phyloP scores from a whole-genome alignment of 2,888 invertebrate genomes.

The Dynastes hyllus region DNA sequence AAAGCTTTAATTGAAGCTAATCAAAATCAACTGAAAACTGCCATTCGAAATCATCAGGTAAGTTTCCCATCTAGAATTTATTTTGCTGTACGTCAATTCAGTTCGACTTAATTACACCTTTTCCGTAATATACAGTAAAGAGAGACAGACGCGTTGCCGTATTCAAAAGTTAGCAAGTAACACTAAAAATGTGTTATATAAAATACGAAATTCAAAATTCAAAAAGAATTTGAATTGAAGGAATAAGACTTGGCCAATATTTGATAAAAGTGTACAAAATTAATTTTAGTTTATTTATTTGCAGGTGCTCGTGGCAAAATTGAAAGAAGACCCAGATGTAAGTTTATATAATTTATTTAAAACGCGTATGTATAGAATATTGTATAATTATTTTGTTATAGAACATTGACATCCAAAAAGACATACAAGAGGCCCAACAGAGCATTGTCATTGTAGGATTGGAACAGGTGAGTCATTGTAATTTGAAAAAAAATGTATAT shows the following conservation, averaged over 20 bases:
- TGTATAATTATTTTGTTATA: conserved; percentile 6
- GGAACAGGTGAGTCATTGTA: conserved; percentile 66
- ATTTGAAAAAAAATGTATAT: conserved; percentile 24
- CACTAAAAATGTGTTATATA: conserved; percentile 50
- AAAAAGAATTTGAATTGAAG: conserved; percentile 18
- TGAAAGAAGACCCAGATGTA: conserved; percentile 65
- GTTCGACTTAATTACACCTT: conserved; percentile 34
- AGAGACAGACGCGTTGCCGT: conserved; percentile 27
- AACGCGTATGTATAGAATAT: conserved; percentile 10
- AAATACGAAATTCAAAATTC: conserved; percentile 48
- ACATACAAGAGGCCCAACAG: conserved; percentile 66
- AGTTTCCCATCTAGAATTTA: conserved; percentile 57
- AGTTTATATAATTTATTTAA: conserved; percentile 56
- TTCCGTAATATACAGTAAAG: conserved; percentile 15
- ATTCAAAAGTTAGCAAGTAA: conserved; percentile 7
- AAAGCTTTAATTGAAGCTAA: conserved; percentile 67
- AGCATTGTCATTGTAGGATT: conserved; percentile 67
- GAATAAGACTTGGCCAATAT: background rate
- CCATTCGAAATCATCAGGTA: conserved; percentile 71
- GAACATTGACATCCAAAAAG: conserved; percentile 62
- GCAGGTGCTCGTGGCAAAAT: conserved; percentile 64
- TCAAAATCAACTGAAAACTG: conserved; percentile 68
- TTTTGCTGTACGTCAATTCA: conserved; percentile 48
- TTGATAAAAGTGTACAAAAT: conserved; percentile 11
- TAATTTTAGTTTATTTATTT: conserved; percentile 57